Conservation (phyloP, 2,797 vertebrate species). For the Pseudotriccus pelzelni region DNA sequence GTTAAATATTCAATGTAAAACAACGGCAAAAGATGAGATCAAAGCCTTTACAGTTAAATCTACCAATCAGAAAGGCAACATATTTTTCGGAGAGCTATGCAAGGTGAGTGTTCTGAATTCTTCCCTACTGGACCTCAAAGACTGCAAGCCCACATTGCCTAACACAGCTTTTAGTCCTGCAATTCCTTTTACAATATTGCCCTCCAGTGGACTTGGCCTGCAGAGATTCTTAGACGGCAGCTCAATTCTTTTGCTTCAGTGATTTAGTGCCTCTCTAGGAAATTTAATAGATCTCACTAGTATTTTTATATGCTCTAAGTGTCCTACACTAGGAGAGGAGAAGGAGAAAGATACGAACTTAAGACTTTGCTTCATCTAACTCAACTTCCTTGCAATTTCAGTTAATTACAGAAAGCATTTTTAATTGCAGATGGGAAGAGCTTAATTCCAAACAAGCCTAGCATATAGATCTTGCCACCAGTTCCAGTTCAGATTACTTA, state of each 20-base stretch:
- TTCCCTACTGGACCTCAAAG: too few species aligned
- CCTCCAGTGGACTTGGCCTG: constrained; percentile 51
- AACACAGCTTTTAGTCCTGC: rapidly evolving
- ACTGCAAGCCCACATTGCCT: rapidly evolving
- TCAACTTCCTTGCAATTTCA: background rate
- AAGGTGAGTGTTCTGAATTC: rapidly evolving
- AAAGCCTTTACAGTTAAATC: background rate
- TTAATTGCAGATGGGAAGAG: background rate
- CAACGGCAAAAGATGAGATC: rapidly evolving
- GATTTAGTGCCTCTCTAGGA: background rate
- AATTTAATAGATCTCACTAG: background rate
- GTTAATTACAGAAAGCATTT: background rate
- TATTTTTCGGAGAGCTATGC: background rate
- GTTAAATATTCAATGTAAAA: background rate
- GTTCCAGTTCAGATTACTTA: background rate
- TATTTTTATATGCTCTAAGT: background rate
- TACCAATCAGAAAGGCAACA: background rate
- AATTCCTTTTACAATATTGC: constrained; percentile 68
- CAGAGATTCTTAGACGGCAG: rapidly evolving
- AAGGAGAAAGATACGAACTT: background rate
- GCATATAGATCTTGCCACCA: rapidly evolving
- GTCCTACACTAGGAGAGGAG: background rate
- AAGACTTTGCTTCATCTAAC: background rate
- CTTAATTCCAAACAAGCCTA: background rate
- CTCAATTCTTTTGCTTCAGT: background rate